Evolutionary conservation across 2,797 vertebrate genomes (phyloP).

Genomic region (Centropyge bicolor): DNA sequence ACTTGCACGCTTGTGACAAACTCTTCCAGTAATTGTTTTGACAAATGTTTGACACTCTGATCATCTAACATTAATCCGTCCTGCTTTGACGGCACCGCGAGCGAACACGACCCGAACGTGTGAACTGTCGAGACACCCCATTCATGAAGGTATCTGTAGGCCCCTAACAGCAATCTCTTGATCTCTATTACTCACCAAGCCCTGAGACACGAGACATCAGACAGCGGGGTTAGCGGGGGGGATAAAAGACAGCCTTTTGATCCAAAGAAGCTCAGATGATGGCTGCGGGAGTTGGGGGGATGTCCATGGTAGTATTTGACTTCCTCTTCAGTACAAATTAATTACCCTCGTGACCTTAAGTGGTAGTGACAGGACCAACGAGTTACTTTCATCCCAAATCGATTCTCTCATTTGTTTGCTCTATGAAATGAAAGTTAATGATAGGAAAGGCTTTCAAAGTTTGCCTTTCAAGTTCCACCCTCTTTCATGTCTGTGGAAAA

Average conservation of each 20-base stretch:
- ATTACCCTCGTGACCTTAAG: slow-evolving; percentile 75
- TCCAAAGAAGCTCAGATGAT: slow-evolving; percentile 62
- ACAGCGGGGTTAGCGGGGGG: slow-evolving; percentile 53
- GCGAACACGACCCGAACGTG: slow-evolving; percentile 11
- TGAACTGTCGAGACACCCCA: slow-evolving; percentile 40
- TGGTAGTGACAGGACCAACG: slow-evolving; percentile 62
- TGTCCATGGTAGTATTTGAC: slow-evolving; percentile 54
- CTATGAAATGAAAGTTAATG: slow-evolving; percentile 70
- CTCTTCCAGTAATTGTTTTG: slow-evolving; percentile 36
- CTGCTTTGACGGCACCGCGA: slow-evolving; percentile 27
- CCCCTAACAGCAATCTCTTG: slow-evolving; percentile 71
- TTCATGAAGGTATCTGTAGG: slow-evolving; percentile 65
- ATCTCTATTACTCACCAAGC: slow-evolving; percentile 73
- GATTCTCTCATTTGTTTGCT: slow-evolving; percentile 72
- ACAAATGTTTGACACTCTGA: slow-evolving; percentile 44
- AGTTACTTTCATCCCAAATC: slow-evolving; percentile 72
- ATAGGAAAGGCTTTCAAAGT: slow-evolving; percentile 61
- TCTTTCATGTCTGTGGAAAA: slow-evolving; percentile 68
- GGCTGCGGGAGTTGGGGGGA: slow-evolving; percentile 42
- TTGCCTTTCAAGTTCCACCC: slow-evolving; percentile 64
- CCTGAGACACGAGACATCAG: slow-evolving; percentile 72
- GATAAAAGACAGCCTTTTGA: slow-evolving; percentile 74
- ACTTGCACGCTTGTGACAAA: neutral
- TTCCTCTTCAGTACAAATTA: slow-evolving; percentile 72
- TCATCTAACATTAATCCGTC: slow-evolving; percentile 45